Evolutionary conservation across 2,797 vertebrate species (phyloP), one percentile per base, ranked within the genome.

Genomic region (Sorex maritimensis): DNA sequence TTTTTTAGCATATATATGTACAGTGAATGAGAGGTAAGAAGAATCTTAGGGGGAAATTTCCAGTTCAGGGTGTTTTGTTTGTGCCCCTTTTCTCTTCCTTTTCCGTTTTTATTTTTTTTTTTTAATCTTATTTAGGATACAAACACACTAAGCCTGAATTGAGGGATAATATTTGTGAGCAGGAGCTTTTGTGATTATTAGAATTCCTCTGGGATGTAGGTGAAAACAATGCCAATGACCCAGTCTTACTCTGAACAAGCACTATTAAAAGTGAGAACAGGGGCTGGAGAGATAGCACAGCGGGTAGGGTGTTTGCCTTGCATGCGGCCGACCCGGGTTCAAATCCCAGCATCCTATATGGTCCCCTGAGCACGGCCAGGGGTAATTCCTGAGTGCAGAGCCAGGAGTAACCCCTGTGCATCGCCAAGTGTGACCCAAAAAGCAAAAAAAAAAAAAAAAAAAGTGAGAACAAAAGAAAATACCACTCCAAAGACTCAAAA

Each of bases 21-120:
- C 80, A 78, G 52, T 15, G 26, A 93, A 80, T 52, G 77, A 90
- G 38, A 49, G 19, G 2, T 82, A 58, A 65, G 63, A 75, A 87
- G 61, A 65, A 55, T 46, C 21, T 68, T 75, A 75, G 81, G 49
- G 19, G 30, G 30, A 84, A 52, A 19, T 7, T 74, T 90, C 68
- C 65, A 9, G 44, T 75, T 61, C 38, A 21, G 15, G 15, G 68
- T 38, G 8, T 55, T 81, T 84, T 61, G 58, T 61, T 61, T 55
- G 13, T 55, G 13, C 13, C 52, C 17, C 7, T 23, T 19, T 23
- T 23, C 19, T 6, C 58, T 61, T 4, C 21, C 17, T 61, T 61
- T 61, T 15, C 6, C 58, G 19, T 61, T 61, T 23, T 58, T 58
- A 21, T 58, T 58, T 58, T 55, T 55, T 55, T 55, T 55, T 80